phyloP scores from a whole-genome alignment of 53 echinoderm and acorn worm genomes.

The Stichopus horrens region DNA sequence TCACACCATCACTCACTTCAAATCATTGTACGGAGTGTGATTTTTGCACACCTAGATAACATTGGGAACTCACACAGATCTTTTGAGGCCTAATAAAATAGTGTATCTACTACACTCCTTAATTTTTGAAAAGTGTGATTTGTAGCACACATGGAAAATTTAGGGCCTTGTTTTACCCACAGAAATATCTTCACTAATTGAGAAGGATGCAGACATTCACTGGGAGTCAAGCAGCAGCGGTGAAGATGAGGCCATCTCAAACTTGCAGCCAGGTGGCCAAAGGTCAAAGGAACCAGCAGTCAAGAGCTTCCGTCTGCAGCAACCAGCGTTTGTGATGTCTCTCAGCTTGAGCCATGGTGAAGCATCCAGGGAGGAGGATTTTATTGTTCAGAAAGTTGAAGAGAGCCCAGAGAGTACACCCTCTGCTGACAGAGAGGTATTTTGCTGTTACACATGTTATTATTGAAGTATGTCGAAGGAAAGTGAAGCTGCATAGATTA shows the following conservation, averaged over 20 bases:
- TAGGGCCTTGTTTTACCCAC: neutral
- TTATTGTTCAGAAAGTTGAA: neutral
- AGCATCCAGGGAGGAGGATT: neutral
- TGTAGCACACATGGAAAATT: neutral
- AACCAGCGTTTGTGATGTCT: neutral
- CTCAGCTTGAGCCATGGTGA: neutral
- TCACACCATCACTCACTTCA: too few species aligned
- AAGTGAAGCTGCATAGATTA: too few species aligned
- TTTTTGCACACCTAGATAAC: too few species aligned
- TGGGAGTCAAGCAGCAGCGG: conserved; percentile 44
- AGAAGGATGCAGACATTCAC: conserved; percentile 35
- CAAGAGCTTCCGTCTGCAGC: neutral
- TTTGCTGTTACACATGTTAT: too few species aligned
- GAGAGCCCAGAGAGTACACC: conserved; percentile 7
- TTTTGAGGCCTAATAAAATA: too few species aligned
- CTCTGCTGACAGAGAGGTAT: neutral
- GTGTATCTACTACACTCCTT: too few species aligned
- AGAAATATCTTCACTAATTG: neutral
- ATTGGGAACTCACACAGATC: too few species aligned
- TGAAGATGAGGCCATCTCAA: neutral
- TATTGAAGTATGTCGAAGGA: too few species aligned
- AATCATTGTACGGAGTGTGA: too few species aligned
- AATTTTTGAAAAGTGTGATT: too few species aligned
- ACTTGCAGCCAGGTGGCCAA: neutral
- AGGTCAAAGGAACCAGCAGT: neutral